Percentiles rank a stretch among this genome's conserved stretches.
Evolutionary conservation across 92 coral and sea anemone species (phyloP).

Genomic region (Porites lobata): DNA sequence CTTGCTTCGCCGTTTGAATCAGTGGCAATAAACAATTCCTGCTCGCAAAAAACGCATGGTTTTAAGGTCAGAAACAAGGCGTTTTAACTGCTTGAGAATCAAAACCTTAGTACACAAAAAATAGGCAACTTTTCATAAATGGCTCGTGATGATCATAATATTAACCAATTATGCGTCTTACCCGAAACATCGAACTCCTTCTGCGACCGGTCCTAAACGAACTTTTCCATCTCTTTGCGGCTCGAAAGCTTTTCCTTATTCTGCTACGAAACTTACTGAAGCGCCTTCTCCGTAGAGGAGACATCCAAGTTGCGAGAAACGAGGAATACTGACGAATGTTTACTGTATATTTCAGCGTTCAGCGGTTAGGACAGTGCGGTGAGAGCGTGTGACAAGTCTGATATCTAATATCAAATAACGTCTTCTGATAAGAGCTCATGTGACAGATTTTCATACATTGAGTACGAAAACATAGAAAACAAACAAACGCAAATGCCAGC

Average conservation of each 20-base stretch:
- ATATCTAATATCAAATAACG: conserved; percentile 26
- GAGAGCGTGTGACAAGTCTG: conserved; percentile 16
- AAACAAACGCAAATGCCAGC: conserved; percentile 4
- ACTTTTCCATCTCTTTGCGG: conserved; percentile 41
- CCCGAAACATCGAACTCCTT: conserved; percentile 43
- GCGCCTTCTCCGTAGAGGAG: conserved; percentile 51
- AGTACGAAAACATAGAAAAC: not conserved
- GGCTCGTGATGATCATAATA: conserved; percentile 8
- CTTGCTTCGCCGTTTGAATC: not conserved
- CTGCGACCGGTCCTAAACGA: conserved; percentile 18
- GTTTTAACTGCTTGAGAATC: not conserved
- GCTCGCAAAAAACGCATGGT: not conserved
- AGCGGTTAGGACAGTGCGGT: not conserved
- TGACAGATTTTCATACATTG: conserved; percentile 13
- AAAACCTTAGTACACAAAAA: not conserved
- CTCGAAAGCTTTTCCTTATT: conserved; percentile 51
- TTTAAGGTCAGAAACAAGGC: not conserved
- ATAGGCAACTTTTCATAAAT: not conserved
- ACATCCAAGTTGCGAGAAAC: conserved; percentile 27
- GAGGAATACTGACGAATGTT: conserved; percentile 2
- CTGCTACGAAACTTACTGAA: conserved; percentile 36
- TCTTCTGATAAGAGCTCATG: conserved; percentile 19
- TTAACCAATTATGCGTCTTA: conserved; percentile 29
- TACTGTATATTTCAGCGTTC: conserved; percentile 18
- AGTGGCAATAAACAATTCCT: not conserved